These are phyloP conservation scores for Venturia canescens DNA, from an alignment of 1,140 invertebrate genomes.

Conservation along the genomic window DNA sequence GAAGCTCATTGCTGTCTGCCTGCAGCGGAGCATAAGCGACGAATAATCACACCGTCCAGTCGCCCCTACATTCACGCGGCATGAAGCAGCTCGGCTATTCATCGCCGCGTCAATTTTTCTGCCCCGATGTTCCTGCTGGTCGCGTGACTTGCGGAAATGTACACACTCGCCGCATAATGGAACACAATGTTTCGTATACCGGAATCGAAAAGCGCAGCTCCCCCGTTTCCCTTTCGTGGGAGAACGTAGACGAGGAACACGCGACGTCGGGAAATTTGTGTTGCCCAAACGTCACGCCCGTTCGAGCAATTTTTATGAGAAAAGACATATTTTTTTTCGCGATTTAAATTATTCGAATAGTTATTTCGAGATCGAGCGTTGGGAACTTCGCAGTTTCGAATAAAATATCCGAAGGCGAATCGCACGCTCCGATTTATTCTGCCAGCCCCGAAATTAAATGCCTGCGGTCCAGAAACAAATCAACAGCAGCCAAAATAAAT, in stretches of 20 bases:
- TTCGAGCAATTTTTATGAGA: no score
- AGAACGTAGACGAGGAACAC: neutral
- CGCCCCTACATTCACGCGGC: constrained; percentile 26
- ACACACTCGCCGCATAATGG: constrained; percentile 29
- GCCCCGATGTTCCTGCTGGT: constrained; percentile 15
- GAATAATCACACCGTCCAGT: neutral
- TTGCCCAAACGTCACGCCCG: no score
- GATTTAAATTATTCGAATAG: no score
- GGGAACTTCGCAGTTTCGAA: no score
- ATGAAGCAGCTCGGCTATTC: constrained; percentile 37
- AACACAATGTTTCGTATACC: neutral
- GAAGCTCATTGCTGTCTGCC: constrained; percentile 23
- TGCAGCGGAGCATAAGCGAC: neutral
- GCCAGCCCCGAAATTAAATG: no score
- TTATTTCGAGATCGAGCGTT: no score
- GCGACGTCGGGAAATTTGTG: no score
- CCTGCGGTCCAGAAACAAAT: no score
- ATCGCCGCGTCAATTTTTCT: constrained; percentile 42
- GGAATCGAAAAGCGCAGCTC: neutral
- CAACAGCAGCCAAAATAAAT: no score
- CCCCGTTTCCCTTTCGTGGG: neutral
- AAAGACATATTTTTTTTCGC: no score
- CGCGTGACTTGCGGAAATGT: constrained; percentile 58
- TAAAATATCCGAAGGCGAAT: no score
- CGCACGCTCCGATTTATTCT: no score